These are phyloP conservation scores for Phyllostomus discolor DNA, from an alignment of 2,113 vertebrate genomes.

Conservation along the genomic window DNA sequence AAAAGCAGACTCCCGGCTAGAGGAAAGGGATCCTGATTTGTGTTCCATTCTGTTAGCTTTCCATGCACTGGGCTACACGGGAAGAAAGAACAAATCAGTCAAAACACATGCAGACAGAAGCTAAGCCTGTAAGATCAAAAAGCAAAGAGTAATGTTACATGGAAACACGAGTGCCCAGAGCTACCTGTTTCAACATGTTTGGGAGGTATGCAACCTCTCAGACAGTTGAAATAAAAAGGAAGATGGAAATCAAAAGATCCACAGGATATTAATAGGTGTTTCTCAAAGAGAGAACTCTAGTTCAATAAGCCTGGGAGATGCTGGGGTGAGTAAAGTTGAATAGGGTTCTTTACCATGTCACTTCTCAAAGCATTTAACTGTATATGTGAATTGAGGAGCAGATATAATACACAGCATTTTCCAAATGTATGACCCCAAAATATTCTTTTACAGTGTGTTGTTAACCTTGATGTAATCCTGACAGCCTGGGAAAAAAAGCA, in stretches of 20 bases:
- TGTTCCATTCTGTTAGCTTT: conserved; percentile 94
- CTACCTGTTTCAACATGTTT: background rate
- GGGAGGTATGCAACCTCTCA: background rate
- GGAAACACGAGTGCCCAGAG: background rate
- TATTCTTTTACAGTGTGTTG: background rate
- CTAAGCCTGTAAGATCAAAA: conserved; percentile 16
- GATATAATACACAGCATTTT: background rate
- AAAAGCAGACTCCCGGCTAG: conserved; percentile 95
- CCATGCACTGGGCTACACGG: conserved; percentile 90
- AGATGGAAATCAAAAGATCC: background rate
- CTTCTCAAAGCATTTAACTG: conserved; percentile 15
- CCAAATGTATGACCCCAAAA: background rate
- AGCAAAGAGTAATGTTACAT: background rate
- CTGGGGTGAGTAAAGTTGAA: background rate
- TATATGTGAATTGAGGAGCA: background rate
- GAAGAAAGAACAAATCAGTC: conserved; percentile 61
- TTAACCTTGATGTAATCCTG: conserved; percentile 3
- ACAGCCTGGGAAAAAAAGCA: background rate
- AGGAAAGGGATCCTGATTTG: conserved; percentile 92
- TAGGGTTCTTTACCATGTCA: background rate
- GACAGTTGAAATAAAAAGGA: background rate
- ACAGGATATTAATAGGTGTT: background rate
- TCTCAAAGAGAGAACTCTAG: background rate
- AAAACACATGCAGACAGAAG: background rate
- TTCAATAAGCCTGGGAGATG: background rate